Conservation (phyloP, 1,140 invertebrate species). For the Ostrea denselamellosa region DNA sequence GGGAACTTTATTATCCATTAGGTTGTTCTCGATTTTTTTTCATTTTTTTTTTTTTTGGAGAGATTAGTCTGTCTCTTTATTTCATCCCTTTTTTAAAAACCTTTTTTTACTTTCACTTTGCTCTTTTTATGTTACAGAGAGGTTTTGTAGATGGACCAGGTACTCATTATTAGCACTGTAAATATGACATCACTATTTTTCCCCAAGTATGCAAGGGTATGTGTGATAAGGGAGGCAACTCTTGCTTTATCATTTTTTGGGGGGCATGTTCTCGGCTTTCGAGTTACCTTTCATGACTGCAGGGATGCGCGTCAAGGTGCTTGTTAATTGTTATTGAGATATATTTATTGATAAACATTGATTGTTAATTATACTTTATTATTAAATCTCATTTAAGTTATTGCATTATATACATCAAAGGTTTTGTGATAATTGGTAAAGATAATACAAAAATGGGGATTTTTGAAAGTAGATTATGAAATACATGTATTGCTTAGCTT, state of each 20-base stretch:
- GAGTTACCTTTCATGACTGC: constrained; percentile 7
- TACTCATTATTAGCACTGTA: constrained; percentile 9
- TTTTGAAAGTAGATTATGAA: not conserved
- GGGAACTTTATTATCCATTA: constrained; percentile 31
- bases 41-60: constrained; percentile 1
- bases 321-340: constrained; percentile 11
- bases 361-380: constrained; percentile 29
- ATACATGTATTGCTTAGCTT: not conserved
- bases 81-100: not conserved
- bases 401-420: constrained; percentile 3
- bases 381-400: constrained; percentile 23
- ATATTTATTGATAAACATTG: constrained; percentile 30
- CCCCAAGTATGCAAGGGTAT: not conserved
- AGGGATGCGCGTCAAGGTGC: constrained; percentile 16
- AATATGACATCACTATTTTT: not conserved
- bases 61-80: constrained; percentile 13
- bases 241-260: constrained; percentile 16
- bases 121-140: not conserved
- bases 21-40: constrained; percentile 29
- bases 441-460: too few relatives aligned
- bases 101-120: constrained; percentile 31
- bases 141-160: constrained; percentile 16
- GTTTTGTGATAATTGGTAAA: not conserved
- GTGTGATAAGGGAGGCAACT: constrained; percentile 3
- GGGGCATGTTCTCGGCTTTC: constrained; percentile 17